Conservation (phyloP, 2,113 vertebrate genomes). For the Crypturellus undulatus region DNA sequence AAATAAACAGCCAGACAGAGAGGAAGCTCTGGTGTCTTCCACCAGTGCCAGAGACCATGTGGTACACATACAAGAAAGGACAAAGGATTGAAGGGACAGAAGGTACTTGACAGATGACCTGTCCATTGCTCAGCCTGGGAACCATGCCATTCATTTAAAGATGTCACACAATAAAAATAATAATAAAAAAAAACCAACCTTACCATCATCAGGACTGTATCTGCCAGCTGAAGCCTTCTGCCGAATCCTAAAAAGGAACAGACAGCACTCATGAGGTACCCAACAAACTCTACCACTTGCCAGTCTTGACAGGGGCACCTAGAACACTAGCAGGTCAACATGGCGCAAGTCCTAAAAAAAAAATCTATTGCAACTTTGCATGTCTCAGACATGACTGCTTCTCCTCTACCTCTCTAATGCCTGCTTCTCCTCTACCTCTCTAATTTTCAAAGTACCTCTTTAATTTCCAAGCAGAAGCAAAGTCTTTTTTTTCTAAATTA, state of each 20-base stretch:
- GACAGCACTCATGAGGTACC: not conserved
- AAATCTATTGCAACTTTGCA: not conserved
- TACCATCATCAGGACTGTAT: slow-evolving; percentile 76
- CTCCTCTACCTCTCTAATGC: not conserved
- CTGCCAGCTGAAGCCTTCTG: slow-evolving; percentile 67
- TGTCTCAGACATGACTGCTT: not conserved
- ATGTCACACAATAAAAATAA: not conserved
- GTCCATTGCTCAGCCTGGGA: not conserved
- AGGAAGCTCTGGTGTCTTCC: not conserved
- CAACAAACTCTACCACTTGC: not conserved
- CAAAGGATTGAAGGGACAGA: not conserved
- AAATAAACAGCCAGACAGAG: not conserved
- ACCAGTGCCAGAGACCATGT: not conserved
- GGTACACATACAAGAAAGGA: not conserved
- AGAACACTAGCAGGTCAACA: not conserved
- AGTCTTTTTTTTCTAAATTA: not conserved
- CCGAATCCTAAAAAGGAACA: slow-evolving; percentile 73
- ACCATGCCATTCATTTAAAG: not conserved
- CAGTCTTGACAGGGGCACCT: not conserved
- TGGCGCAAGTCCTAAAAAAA: not conserved
- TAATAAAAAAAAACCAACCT: not conserved
- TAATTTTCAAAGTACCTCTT: not conserved
- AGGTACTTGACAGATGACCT: not conserved
- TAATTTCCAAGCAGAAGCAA: not conserved
- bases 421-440: not conserved